Evolutionary conservation across 2,888 invertebrate genomes (phyloP).

Genomic region (Papilio demoleus): DNA sequence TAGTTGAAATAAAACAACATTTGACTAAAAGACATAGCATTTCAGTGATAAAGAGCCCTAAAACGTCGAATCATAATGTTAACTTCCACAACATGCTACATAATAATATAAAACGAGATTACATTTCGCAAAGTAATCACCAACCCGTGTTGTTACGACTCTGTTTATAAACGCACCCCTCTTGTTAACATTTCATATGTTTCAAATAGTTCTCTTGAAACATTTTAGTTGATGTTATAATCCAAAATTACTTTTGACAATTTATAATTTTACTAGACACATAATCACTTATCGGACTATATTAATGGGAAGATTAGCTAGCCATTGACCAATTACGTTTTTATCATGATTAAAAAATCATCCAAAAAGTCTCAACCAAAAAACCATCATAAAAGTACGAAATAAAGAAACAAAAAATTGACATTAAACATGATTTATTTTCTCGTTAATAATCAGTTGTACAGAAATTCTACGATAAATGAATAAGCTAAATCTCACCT

Average conservation of each 20-base stretch:
- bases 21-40: neutral
- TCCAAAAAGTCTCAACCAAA: too few relatives aligned
- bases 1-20: neutral
- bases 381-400: neutral
- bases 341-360: too few relatives aligned
- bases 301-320: too few relatives aligned
- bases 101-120: conserved; percentile 19
- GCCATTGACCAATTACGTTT: too few relatives aligned
- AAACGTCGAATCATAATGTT: conserved; percentile 19
- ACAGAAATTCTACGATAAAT: neutral
- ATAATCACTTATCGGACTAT: neutral
- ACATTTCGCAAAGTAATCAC: conserved; percentile 25
- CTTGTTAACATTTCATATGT: conserved; percentile 13
- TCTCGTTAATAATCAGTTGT: neutral
- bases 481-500: conserved; percentile 21
- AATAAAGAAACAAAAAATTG: neutral
- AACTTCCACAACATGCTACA: conserved; percentile 16
- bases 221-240: neutral
- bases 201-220: conserved; percentile 8
- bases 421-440: neutral
- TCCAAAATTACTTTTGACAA: too few relatives aligned
- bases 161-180: conserved; percentile 13
- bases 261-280: neutral
- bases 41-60: conserved; percentile 17
- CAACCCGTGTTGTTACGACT: conserved; percentile 17